These are phyloP conservation scores for Trissolcus basalis DNA, from an alignment of 1,140 invertebrate species.

Conservation along the genomic window DNA sequence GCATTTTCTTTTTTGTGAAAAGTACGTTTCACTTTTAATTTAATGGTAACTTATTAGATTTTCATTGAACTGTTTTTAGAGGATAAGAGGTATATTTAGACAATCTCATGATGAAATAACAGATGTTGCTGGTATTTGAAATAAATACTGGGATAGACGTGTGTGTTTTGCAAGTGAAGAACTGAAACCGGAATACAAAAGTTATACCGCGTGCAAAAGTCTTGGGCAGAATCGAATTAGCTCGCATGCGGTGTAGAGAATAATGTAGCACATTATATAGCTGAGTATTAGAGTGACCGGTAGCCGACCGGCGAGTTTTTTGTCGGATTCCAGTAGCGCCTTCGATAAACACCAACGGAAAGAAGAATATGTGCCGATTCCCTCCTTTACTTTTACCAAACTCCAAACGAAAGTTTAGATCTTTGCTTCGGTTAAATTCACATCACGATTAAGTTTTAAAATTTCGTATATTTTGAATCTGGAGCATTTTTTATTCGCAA, in stretches of 20 bases:
- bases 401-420: slow-evolving; percentile 46
- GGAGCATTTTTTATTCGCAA: no score
- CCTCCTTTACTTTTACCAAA: slow-evolving; percentile 67
- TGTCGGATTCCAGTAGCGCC: slow-evolving; percentile 74
- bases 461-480: no score
- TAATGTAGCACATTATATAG: slow-evolving; percentile 70
- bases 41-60: no score
- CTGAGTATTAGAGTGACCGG: slow-evolving; percentile 71
- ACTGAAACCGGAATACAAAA: slow-evolving; percentile 58
- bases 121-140: slow-evolving; percentile 19
- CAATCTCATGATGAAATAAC: no score
- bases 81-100: no score
- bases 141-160: slow-evolving; percentile 20
- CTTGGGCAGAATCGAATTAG: slow-evolving; percentile 58
- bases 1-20: no score
- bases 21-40: no score
- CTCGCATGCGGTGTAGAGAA: slow-evolving; percentile 65
- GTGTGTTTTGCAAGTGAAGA: slow-evolving; percentile 55
- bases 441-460: no score
- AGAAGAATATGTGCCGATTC: slow-evolving; percentile 55
- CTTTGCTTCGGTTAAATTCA: no score
- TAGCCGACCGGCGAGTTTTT: slow-evolving; percentile 72
- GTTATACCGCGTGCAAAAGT: slow-evolving; percentile 50
- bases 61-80: slow-evolving; percentile 6
- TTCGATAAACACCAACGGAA: slow-evolving; percentile 70